Base-by-base conservation (phyloP, 2,113 vertebrate species). In the Pholis gunnellus region DNA sequence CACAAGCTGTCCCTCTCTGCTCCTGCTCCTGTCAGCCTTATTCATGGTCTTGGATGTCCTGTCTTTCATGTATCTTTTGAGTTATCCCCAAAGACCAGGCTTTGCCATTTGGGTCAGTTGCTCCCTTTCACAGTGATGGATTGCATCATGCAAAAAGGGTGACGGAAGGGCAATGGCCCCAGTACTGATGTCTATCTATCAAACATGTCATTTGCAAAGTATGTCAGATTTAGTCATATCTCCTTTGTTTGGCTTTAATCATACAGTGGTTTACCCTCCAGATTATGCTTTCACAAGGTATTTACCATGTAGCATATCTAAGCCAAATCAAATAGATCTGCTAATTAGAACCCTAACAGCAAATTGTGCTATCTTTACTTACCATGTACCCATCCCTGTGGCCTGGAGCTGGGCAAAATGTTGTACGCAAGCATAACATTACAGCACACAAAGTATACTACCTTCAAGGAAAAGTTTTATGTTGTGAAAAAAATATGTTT, bases 1-100 rank as follows among this genome's bases (percentile, higher is more conserved):
- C 69, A 31, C 64, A 25, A 31, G 10, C 46, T 25, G 3, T 31
- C 48, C 29, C 66, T 64, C 29, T 40, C 56, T 15, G 14, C 40
- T 42, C 15, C 71, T 36, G 17, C 46, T 80, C 60, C 81, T 91
- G 87, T 88, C 89, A 89, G 63, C 48, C 80, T 91, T 80, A 89
- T 92, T 85, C 69, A 83, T 84, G 57, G 57, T 64, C 48, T 63
- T 54, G 27, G 57, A 31, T 78, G 77, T 88, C 80, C 44, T 79
- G 72, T 73, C 73, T 85, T 85, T 85, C 84, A 71, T 72, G 50
- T 67, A 79, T 88, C 73, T 79, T 71, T 82, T 83, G 50, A 86
- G 82, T 81, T 76, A 84, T 86, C 82, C 63, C 63, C 80, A 57
- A 27, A 75, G 75, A 67, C 81, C 77, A 72, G 64, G 27, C 78